phyloP scores from a whole-genome alignment of 1,140 invertebrate species.

The Ridgeia piscesae region DNA sequence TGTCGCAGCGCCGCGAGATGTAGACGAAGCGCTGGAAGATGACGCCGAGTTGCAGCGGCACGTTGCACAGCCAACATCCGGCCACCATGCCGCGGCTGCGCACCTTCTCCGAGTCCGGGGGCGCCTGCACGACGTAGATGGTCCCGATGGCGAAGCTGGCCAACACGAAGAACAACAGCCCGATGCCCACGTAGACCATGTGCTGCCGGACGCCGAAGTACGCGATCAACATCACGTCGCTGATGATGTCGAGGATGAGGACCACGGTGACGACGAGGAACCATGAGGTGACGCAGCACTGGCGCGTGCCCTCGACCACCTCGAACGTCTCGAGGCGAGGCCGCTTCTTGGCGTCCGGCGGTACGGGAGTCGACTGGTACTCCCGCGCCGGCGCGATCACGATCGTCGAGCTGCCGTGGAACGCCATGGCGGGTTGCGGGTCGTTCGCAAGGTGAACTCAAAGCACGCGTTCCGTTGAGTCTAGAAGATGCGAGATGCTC shows the following conservation, averaged over 20 bases:
- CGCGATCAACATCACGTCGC: conserved; percentile 17
- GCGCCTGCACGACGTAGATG: not conserved
- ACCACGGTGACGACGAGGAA: conserved; percentile 18
- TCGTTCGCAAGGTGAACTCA: not conserved
- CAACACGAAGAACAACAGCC: not conserved
- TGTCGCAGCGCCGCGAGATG: not conserved
- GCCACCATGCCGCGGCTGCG: not conserved
- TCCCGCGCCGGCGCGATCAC: not conserved
- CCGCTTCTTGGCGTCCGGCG: not conserved
- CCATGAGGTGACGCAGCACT: conserved; percentile 1
- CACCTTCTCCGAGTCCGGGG: not conserved
- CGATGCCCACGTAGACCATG: conserved; percentile 14
- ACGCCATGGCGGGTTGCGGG: not conserved
- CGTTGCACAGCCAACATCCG: conserved; percentile 2
- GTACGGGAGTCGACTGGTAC: not conserved
- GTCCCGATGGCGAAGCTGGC: not conserved
- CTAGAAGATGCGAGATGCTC: not conserved
- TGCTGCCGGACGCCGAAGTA: not conserved
- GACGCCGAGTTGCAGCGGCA: conserved; percentile 15
- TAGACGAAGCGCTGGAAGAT: conserved; percentile 6
- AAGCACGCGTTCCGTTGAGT: not conserved
- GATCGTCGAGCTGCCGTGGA: not conserved
- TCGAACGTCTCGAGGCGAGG: not conserved
- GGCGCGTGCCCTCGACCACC: not conserved
- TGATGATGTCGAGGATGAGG: conserved; percentile 25